Evolutionary conservation across 2,888 invertebrate species (phyloP).

Genomic region (Steinernema scapterisci): DNA sequence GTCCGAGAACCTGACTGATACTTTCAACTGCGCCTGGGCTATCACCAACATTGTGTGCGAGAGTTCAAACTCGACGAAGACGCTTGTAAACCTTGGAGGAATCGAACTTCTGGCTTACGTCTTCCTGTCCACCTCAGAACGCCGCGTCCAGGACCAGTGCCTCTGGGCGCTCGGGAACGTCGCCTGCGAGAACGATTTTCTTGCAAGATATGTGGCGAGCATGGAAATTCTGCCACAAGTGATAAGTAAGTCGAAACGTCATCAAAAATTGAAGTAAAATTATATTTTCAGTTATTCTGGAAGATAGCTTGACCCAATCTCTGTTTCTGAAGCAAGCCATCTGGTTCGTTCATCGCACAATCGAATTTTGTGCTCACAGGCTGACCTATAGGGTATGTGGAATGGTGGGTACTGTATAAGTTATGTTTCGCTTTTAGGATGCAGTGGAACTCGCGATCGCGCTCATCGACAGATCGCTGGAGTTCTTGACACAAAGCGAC

Average conservation of each 20-base stretch:
- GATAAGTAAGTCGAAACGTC: background rate
- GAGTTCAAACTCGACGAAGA: background rate
- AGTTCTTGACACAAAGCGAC: background rate
- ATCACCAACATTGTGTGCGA: background rate
- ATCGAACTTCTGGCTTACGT: background rate
- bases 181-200: constrained; percentile 10
- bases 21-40: constrained; percentile 6
- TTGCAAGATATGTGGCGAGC: background rate
- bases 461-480: background rate
- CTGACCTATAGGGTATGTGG: background rate
- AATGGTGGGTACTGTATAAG: background rate
- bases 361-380: background rate
- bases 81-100: background rate
- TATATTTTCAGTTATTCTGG: background rate
- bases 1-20: background rate
- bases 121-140: background rate
- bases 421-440: background rate
- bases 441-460: background rate
- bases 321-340: background rate
- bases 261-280: too few relatives aligned
- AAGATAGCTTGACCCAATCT: background rate
- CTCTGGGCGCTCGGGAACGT: constrained; percentile 8
- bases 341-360: background rate
- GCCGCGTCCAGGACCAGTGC: background rate
- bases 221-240: background rate